These are phyloP conservation scores for Semotilus atromaculatus DNA, from an alignment of 2,797 vertebrate genomes.

Conservation along the genomic window DNA sequence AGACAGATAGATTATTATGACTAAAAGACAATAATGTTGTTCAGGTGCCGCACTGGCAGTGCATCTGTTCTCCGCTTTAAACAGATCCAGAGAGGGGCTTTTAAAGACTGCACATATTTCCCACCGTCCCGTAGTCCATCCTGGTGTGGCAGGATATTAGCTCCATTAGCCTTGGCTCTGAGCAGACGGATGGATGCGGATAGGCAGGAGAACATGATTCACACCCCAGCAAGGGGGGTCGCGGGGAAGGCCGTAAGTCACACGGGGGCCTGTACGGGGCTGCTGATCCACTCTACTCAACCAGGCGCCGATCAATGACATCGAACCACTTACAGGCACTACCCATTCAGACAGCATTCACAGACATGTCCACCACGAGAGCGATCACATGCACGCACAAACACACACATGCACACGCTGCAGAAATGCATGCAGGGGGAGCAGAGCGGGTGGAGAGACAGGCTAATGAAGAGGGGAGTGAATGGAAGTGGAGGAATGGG, in stretches of 20 bases:
- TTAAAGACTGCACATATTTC: slow-evolving; percentile 38
- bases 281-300: slow-evolving; percentile 42
- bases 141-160: slow-evolving; percentile 41
- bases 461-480: slow-evolving; percentile 20
- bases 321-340: slow-evolving; percentile 53
- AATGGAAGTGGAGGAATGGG: slow-evolving; percentile 23
- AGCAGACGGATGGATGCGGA: slow-evolving; percentile 44
- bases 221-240: slow-evolving; percentile 31
- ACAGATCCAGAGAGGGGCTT: slow-evolving; percentile 40
- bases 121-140: slow-evolving; percentile 27
- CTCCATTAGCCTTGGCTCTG: slow-evolving; percentile 47
- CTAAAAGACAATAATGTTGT: slow-evolving; percentile 46
- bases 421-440: slow-evolving; percentile 36
- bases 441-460: slow-evolving; percentile 13
- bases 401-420: slow-evolving; percentile 36
- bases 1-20: neutral
- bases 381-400: slow-evolving; percentile 11
- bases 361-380: slow-evolving; percentile 46
- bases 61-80: slow-evolving; percentile 41
- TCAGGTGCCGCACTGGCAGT: slow-evolving; percentile 36
- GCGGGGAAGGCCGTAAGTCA: slow-evolving; percentile 41
- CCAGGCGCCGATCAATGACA: slow-evolving; percentile 52
- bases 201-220: slow-evolving; percentile 51
- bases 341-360: slow-evolving; percentile 48
- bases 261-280: slow-evolving; percentile 16